Base-by-base conservation (phyloP, 2,113 vertebrate genomes). In the Parotia lawesii region DNA sequence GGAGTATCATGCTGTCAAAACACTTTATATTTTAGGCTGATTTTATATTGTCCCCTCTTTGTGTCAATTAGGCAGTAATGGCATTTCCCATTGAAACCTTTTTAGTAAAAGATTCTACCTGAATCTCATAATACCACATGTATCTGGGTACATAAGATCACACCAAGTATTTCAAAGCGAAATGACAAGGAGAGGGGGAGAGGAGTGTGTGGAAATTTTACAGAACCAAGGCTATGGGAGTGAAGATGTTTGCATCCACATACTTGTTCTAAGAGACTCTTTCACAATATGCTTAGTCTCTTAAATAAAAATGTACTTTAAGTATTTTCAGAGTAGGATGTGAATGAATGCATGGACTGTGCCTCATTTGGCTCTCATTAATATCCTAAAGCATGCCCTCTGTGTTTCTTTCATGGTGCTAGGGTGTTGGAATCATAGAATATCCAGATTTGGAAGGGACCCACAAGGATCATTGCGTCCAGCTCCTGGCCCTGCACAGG, bases 161-260 rank as follows among this genome's bases (percentile, higher is more conserved):
- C 42, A 70, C 2, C 10, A 62, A 78, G 29, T n/a, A 64, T 38
- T 62, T 24, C 23, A 37, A 56, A 60, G 14, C 12, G 38, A 20
- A 60, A 33, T 13, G 6, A 45, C 29, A 51, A 33, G 4, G 6
- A 6, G 2, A 3, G 2, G 2, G 5, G 6, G 6, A 6, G 37
- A 37, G 37, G 37, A 37, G 1, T 3, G 53, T 13, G 54, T 57
- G 33, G 56, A 35, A 3, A 56, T 35, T 40, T 33, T 44, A 25
- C 33, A n/a, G 11, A 47, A 40, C 3, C 5, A 65, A 80, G 44
- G 33, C 17, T 20, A 38, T 16, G 8, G 9, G 15, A 56, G 15
- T 9, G 6, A 81, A 48, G 25, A 64, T 37, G 18, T 37, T 50
- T 53, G 7, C 25, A 84, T 33, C 9, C 17, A n/a, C 29, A 22